Percentiles rank a stretch among this genome's conserved stretches.
These are phyloP conservation scores for Argyra leucocephala DNA, from an alignment of 2,888 invertebrate genomes.

Conservation along the genomic window DNA sequence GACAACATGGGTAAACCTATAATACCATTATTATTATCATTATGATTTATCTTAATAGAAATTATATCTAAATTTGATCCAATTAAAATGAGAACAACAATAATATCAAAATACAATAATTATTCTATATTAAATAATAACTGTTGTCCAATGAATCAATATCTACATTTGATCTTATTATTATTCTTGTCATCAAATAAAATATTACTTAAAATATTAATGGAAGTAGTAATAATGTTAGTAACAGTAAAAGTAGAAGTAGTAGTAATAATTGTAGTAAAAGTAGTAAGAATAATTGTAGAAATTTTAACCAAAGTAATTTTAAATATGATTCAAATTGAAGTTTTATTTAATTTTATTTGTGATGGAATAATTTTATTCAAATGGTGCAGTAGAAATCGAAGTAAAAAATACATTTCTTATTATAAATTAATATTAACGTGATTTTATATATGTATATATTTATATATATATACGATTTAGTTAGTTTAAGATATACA, in stretches of 20 bases:
- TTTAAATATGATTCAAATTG: background rate
- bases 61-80: conserved; percentile 1
- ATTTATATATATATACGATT: background rate
- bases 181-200: background rate
- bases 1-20: conserved; percentile 8
- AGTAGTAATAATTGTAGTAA: background rate
- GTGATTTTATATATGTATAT: background rate
- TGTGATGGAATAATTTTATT: conserved; percentile 6
- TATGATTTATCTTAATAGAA: conserved; percentile 12
- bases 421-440: background rate
- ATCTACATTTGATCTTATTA: background rate
- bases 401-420: background rate
- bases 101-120: conserved; percentile 3
- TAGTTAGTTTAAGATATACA: background rate
- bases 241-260: background rate
- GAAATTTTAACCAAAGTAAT: background rate
- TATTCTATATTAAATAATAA: background rate
- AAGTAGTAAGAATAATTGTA: background rate
- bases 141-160: background rate
- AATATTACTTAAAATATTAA: background rate
- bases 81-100: background rate
- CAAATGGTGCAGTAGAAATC: background rate
- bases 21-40: conserved; percentile 1
- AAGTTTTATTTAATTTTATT: background rate
- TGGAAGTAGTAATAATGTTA: background rate